Percentiles rank a stretch among this genome's conserved stretches.
Evolutionary conservation across 2,888 invertebrate species (phyloP).

Genomic region (Hylaea fasciaria): DNA sequence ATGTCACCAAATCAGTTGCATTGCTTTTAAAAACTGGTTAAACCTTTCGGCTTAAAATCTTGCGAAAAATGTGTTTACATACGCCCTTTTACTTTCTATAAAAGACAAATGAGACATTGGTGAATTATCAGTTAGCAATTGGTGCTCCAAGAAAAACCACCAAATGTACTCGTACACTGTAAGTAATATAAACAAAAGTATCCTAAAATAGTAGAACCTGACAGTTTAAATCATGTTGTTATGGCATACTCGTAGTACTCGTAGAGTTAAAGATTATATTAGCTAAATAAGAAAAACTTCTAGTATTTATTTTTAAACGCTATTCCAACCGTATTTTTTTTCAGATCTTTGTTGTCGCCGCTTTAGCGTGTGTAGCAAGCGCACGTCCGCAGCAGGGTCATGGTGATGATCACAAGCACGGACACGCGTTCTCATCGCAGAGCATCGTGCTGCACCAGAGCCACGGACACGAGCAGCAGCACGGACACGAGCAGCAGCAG

Average conservation of each 20-base stretch:
- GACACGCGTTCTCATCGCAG: constrained; percentile 53
- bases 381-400: constrained; percentile 27
- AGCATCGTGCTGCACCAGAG: constrained; percentile 56
- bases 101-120: constrained; percentile 26
- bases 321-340: no score
- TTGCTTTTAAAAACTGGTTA: constrained; percentile 28
- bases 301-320: no score
- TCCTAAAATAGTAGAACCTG: no score
- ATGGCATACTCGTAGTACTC: no score
- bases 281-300: no score
- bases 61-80: constrained; percentile 27
- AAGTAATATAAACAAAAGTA: constrained; percentile 4
- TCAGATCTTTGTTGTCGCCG: constrained; percentile 24
- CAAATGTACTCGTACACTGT: constrained; percentile 40
- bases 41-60: constrained; percentile 23
- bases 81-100: constrained; percentile 29
- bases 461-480: constrained; percentile 43
- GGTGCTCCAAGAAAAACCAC: constrained; percentile 19
- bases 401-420: constrained; percentile 27
- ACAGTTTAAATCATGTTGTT: no score
- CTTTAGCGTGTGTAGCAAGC: constrained; percentile 13
- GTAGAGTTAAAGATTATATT: no score
- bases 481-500: constrained; percentile 12
- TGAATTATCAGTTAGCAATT: constrained; percentile 31
- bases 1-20: constrained; percentile 11